Conservation (phyloP, 2,888 invertebrate species). For the Clitarchus hookeri region DNA sequence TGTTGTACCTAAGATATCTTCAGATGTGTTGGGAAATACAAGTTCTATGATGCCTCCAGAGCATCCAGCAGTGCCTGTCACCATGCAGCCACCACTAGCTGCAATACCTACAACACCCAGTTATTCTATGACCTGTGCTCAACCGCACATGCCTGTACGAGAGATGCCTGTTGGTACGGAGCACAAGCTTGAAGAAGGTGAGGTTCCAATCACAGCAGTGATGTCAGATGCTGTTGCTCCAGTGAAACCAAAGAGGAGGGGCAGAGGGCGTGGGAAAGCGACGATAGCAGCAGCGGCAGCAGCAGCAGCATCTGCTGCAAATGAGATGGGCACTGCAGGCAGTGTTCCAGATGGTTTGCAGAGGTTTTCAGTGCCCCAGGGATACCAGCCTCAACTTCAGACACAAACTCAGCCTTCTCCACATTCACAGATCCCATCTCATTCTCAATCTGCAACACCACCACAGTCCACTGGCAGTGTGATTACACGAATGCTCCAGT, state of each 20-base stretch:
- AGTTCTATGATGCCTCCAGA: not conserved
- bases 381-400: slow-evolving; percentile 51
- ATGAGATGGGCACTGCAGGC: not conserved
- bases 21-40: not conserved
- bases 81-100: slow-evolving; percentile 28
- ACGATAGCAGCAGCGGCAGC: slow-evolving; percentile 59
- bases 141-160: not conserved
- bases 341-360: slow-evolving; percentile 18
- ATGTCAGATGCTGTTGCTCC: slow-evolving; percentile 23
- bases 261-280: slow-evolving; percentile 38
- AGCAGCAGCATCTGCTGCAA: slow-evolving; percentile 50
- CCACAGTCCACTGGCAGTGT: slow-evolving; percentile 50
- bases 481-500: slow-evolving; percentile 66
- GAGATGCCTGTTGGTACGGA: not conserved
- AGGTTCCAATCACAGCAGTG: not conserved
- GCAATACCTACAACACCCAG: not conserved
- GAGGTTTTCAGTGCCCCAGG: slow-evolving; percentile 53
- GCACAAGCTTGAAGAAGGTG: slow-evolving; percentile 21
- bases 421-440: slow-evolving; percentile 15
- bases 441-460: slow-evolving; percentile 1
- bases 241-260: slow-evolving; percentile 35
- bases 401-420: not conserved
- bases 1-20: not conserved
- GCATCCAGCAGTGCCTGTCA: not conserved
- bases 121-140: not conserved